Base-by-base conservation (phyloP, 1,140 invertebrate species). In the Panagrolaimus sp. region DNA sequence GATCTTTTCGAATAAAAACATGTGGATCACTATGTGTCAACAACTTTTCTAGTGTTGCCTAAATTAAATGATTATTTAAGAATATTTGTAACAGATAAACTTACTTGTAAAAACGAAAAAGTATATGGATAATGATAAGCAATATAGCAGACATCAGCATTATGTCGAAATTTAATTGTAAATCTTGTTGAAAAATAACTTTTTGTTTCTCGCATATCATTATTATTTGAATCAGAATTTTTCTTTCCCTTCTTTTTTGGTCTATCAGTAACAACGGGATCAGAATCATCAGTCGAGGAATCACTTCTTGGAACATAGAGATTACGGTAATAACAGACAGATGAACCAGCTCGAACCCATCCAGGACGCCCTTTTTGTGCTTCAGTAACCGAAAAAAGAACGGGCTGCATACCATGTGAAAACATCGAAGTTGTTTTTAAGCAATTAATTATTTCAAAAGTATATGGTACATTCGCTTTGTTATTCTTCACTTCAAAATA, bases 81-180 rank as follows among this genome's bases (percentile, higher is more conserved):
- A 85, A 61, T 68, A 71, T 70, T 70, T 71, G 68, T 70, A 57
- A 16, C 14, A 11, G n/a, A 57, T 0, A 16, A 20, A 4, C 51
- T 63, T 23, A 62, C 89, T 87, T 90, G 85, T 72, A 93, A 84
- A 78, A 88, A 88, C 11, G 90, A 89, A 80, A 95, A 97, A 0
- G 93, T 95, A 84, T 97, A 98, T 0, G 95, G 95, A 83, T 93
- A 97, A 84, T 93, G 94, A 84, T 96, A 93, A 11, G 94, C 93
- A 70, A 98, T 86, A 83, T 94, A 98, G 67, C 95, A 92, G 0
- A 89, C 89, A 83, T 98, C 95, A 71, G 90, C 88, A 64, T 90
- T 89, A 79, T 97, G 89, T 13, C 90, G 89, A 84, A 98, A 97
- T 76, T 90, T 89, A 68, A 97, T 85, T 71, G 91, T 94, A 84